Evolutionary conservation across 2,797 vertebrate genomes (phyloP).

Genomic region (Sebastes goodei): DNA sequence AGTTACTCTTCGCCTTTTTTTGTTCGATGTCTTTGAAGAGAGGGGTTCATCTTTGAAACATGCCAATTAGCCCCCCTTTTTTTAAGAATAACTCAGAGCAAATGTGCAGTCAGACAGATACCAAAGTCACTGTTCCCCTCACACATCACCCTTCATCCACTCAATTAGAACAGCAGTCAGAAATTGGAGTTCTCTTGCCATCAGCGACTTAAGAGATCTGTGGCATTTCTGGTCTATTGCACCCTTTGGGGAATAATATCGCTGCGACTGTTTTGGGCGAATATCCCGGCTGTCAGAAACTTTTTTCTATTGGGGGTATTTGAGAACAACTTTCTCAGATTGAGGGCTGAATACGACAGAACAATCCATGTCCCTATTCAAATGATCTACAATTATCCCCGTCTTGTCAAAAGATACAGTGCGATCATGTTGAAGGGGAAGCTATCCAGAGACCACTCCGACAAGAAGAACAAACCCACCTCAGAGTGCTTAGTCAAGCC

Average conservation of each 20-base stretch:
- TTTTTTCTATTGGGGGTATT: constrained; percentile 5
- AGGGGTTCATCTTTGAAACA: constrained; percentile 41
- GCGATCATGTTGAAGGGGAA: neutral
- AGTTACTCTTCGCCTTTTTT: constrained; percentile 14
- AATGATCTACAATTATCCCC: constrained; percentile 27
- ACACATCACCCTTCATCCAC: constrained; percentile 22
- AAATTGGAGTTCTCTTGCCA: constrained; percentile 20
- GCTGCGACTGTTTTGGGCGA: neutral
- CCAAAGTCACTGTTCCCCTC: constrained; percentile 30
- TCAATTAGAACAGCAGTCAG: constrained; percentile 42
- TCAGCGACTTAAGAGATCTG: constrained; percentile 36
- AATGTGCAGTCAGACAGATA: constrained; percentile 16
- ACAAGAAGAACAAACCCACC: constrained; percentile 31
- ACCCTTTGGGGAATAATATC: constrained; percentile 9
- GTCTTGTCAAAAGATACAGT: constrained; percentile 8
- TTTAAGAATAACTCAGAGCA: constrained; percentile 4
- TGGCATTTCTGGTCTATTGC: constrained; percentile 29
- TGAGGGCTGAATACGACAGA: neutral
- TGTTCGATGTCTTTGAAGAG: constrained; percentile 26
- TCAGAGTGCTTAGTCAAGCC: constrained; percentile 19
- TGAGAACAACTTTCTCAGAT: constrained; percentile 30
- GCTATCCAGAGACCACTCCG: constrained; percentile 29
- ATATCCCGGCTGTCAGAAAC: constrained; percentile 31
- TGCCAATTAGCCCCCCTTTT: constrained; percentile 46
- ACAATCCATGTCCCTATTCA: constrained; percentile 8